Conservation (phyloP, 2,797 vertebrate genomes). For the Tenualosa thibaudeaui region DNA sequence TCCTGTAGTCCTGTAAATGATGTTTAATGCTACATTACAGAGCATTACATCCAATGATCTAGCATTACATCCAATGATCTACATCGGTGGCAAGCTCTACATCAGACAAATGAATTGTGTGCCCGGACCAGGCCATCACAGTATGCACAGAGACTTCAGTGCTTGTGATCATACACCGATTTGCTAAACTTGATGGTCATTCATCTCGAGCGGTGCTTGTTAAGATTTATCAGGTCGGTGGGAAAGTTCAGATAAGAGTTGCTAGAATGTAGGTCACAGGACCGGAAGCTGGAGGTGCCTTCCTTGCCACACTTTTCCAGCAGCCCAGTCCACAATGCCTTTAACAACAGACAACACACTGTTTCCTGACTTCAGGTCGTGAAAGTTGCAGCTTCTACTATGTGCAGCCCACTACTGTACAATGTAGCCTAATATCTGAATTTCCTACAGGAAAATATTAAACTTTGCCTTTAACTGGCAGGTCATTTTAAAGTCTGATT, state of each 20-base stretch:
- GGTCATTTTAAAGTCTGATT: too few species aligned
- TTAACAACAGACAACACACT: not conserved
- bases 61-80: not conserved
- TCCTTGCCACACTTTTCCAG: not conserved
- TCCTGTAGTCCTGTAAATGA: not conserved
- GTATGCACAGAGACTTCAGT: not conserved
- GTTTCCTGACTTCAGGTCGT: not conserved
- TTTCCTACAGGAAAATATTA: not conserved
- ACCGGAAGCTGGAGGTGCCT: not conserved
- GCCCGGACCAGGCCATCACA: not conserved
- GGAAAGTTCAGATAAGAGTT: slow-evolving; percentile 14
- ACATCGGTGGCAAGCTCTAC: not conserved
- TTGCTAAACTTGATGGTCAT: not conserved
- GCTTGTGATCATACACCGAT: not conserved
- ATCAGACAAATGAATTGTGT: not conserved
- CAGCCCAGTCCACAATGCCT: not conserved
- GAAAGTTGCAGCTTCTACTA: not conserved
- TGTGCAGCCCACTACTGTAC: not conserved
- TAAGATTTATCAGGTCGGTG: not conserved
- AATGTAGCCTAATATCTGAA: not conserved
- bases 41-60: not conserved
- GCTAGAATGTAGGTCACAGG: slow-evolving; percentile 37
- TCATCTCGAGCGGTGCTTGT: not conserved
- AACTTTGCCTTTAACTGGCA: not conserved
- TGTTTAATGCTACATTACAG: not conserved